Conservation (phyloP, 2,113 vertebrate genomes). For the Neotoma lepida region DNA sequence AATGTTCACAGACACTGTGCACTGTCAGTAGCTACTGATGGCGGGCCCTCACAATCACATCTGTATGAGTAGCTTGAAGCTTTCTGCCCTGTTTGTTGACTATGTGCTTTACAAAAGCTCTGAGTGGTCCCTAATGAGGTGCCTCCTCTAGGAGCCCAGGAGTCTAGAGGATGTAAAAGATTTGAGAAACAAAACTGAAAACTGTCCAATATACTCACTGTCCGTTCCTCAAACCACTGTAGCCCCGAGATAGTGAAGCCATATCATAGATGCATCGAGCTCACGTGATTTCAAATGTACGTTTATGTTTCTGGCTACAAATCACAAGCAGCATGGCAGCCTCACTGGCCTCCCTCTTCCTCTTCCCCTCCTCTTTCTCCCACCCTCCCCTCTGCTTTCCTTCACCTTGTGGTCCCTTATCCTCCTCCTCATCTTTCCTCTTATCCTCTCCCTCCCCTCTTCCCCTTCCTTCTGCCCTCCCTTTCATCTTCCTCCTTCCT, state of each 20-base stretch:
- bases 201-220: not conserved
- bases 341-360: not conserved
- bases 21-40: not conserved
- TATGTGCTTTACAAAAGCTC: not conserved
- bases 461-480: not conserved
- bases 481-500: conserved; percentile 26
- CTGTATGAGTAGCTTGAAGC: not conserved
- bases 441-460: not conserved
- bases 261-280: not conserved
- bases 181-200: not conserved
- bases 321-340: no score
- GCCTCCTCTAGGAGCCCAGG: not conserved
- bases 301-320: not conserved
- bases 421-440: not conserved
- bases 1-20: not conserved
- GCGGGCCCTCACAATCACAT: not conserved
- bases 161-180: not conserved
- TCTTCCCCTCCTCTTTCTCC: not conserved
- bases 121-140: not conserved
- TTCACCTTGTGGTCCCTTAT: no score
- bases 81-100: not conserved
- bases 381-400: not conserved
- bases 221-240: fast-evolving
- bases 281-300: not conserved
- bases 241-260: not conserved